Conservation (phyloP, 2,888 invertebrate genomes). For the Iphiclides podalirius region DNA sequence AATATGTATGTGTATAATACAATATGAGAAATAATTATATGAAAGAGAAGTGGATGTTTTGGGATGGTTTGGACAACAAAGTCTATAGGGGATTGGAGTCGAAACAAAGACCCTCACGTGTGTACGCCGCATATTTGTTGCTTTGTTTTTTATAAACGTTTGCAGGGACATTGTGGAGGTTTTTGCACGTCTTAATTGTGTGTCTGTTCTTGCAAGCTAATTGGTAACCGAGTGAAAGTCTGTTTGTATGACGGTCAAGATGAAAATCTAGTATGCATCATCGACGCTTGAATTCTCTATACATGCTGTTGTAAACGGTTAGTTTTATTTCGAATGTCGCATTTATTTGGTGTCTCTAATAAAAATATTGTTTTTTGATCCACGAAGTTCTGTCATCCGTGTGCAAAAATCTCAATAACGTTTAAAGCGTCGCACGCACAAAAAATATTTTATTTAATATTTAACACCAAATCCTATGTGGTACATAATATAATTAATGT, state of each 20-base stretch:
- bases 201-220: no score
- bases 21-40: constrained; percentile 18
- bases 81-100: background rate
- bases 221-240: no score
- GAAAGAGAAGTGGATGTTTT: no score
- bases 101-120: background rate
- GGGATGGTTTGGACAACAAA: background rate
- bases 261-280: background rate
- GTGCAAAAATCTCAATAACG: constrained; percentile 8
- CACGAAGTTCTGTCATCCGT: no score
- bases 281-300: no score
- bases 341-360: no score
- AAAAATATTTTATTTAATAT: background rate
- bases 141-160: background rate
- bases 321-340: no score
- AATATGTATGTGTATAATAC: background rate
- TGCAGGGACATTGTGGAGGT: background rate
- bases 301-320: no score
- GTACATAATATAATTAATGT: background rate
- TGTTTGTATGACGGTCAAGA: no score
- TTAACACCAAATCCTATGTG: background rate
- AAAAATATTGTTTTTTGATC: background rate
- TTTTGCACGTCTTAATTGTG: constrained; percentile 4
- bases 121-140: background rate
- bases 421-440: no score